These are phyloP conservation scores for Rhea pennata DNA, from an alignment of 2,113 vertebrate species.

Conservation along the genomic window DNA sequence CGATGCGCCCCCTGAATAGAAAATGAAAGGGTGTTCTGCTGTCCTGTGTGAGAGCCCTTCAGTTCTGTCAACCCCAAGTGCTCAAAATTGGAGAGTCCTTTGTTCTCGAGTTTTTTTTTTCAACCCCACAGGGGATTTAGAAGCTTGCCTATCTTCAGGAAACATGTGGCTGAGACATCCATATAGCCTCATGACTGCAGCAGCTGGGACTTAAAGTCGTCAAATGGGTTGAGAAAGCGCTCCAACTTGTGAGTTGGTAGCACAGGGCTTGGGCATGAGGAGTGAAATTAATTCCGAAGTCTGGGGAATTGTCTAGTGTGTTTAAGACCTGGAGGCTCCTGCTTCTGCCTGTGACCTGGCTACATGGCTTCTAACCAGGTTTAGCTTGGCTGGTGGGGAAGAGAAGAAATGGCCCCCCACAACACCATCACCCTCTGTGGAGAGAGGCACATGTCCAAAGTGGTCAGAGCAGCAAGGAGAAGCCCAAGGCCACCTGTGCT, in stretches of 20 bases:
- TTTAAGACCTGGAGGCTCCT: not conserved
- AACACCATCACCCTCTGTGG: not conserved
- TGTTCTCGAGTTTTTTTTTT: not conserved
- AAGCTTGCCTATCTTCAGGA: not conserved
- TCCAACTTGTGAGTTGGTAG: not conserved
- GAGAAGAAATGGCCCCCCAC: too few relatives aligned
- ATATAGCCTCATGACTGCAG: accelerated
- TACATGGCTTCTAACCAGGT: not conserved
- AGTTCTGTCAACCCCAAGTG: not conserved
- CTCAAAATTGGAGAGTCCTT: not conserved
- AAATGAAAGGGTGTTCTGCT: not conserved
- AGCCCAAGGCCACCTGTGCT: not conserved
- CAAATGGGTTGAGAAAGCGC: not conserved
- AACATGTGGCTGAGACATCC: not conserved
- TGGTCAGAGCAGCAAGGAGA: not conserved
- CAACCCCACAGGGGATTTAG: accelerated
- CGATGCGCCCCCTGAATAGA: not conserved
- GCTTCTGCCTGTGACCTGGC: accelerated
- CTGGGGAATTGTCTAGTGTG: not conserved
- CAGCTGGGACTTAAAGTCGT: accelerated
- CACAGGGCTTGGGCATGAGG: not conserved
- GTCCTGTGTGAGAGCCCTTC: accelerated
- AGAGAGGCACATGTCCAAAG: not conserved
- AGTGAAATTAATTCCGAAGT: accelerated
- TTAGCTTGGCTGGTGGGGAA: accelerated